Base-by-base conservation (phyloP, 2,888 invertebrate genomes). In the Mythimna ferrago region DNA sequence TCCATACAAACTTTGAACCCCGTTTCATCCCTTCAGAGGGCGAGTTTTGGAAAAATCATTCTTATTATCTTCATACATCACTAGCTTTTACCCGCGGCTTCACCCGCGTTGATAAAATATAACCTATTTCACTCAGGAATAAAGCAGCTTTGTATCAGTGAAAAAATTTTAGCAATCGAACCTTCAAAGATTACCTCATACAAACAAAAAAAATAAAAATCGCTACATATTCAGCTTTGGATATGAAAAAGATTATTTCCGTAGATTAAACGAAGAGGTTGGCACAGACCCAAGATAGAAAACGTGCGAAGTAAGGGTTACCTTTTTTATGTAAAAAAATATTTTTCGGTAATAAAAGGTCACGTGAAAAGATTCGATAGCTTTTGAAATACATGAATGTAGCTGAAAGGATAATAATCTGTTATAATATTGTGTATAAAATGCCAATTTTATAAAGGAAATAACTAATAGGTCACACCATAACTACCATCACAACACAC, bases 191-290 rank as follows among this genome's bases (percentile, higher is more conserved):
- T 32, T 3, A 32, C 32, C 32, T 32, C 32, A 1, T 32, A 32
- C 32, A 32, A 32, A 32, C 32, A 32, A 32, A 32, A 32, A 3
- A 32, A 26, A 26, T 26, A 26, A 62, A 21, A 44, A 44, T 26
- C 41, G 9, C 38, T 32, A 16, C 61, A 10, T 60, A 61, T n/a
- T 2, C 32, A 11, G 61, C n/a, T 16, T 21, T 6, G 6, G 21
- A 38, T 19, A 32, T 11, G 7, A 32, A 68, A 70, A 38, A 38
- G 51, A 51, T 68, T 51, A 2, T 38, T 38, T 38, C 35, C 9
- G 0, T 54, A 68, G 41, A 32, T 70, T 41, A 68, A n/a, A 41
- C 16, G 19, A 54, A 70, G 41, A 69, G 26, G 32, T 70, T 70
- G 54, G 19, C 19, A 44, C 41, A 41, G 14, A 54, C 32, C 16